Percentiles rank a stretch among this genome's conserved stretches.
These are phyloP conservation scores for Zaprionus ghesquierei DNA, from an alignment of 1,140 invertebrate species.

Conservation along the genomic window DNA sequence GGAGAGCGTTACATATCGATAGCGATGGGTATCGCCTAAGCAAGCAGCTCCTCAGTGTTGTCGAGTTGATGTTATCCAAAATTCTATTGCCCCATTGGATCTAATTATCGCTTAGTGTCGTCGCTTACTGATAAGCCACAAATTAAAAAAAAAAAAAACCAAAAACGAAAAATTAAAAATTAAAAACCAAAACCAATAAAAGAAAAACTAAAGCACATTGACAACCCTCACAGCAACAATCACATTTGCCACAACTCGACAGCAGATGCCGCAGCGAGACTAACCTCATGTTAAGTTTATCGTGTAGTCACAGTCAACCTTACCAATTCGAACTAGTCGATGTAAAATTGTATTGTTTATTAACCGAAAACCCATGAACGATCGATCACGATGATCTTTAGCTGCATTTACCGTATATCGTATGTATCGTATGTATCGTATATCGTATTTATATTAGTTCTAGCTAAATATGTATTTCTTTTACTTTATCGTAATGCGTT, in stretches of 20 bases:
- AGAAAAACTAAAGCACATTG: slow-evolving; percentile 12
- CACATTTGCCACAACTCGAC: slow-evolving; percentile 55
- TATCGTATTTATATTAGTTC: slow-evolving; percentile 21
- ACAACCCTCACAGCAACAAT: slow-evolving; percentile 13
- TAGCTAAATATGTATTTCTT: slow-evolving; percentile 43
- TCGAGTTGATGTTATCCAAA: slow-evolving; percentile 61
- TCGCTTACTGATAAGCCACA: slow-evolving; percentile 30
- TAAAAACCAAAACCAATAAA: slow-evolving; percentile 1
- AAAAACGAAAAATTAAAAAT: not conserved
- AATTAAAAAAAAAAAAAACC: not conserved
- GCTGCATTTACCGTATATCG: slow-evolving; percentile 55
- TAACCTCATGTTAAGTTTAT: slow-evolving; percentile 41
- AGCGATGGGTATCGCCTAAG: not conserved
- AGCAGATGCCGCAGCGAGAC: slow-evolving; percentile 48
- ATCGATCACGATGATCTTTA: slow-evolving; percentile 26
- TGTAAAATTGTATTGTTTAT: slow-evolving; percentile 48
- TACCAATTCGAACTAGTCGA: slow-evolving; percentile 18
- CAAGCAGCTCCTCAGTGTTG: slow-evolving; percentile 45
- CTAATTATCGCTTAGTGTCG: slow-evolving; percentile 47
- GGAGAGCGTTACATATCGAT: not conserved
- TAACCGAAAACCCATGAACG: slow-evolving; percentile 35
- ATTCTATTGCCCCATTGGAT: slow-evolving; percentile 53
- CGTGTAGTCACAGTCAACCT: slow-evolving; percentile 35
- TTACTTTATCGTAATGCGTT: slow-evolving; percentile 14
- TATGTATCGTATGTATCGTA: slow-evolving; percentile 56